Conservation (phyloP, 2,113 vertebrate species). For the Sakesphorus luctuosus region DNA sequence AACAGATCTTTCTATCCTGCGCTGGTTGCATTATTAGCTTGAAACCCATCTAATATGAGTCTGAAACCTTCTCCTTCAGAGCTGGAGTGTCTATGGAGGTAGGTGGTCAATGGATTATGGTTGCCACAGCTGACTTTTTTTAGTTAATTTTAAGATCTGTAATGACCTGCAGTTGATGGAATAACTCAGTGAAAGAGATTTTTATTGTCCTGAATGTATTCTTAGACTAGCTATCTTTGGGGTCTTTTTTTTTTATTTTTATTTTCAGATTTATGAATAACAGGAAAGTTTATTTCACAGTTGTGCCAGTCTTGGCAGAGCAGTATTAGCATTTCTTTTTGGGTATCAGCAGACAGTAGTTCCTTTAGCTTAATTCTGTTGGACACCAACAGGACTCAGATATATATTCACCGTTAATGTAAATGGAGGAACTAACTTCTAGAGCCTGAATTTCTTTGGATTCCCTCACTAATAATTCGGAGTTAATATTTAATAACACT, state of each 20-base stretch:
- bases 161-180: not conserved
- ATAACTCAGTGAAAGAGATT: not conserved
- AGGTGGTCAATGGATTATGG: not conserved
- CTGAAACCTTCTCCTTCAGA: not conserved
- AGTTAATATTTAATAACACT: not conserved
- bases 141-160: not conserved
- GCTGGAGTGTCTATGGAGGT: not conserved
- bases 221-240: not conserved
- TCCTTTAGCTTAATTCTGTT: not conserved
- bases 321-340: not conserved
- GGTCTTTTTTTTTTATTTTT: not conserved
- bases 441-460: not conserved
- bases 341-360: not conserved
- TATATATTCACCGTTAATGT: not conserved
- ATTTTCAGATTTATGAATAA: not conserved
- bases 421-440: not conserved
- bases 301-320: not conserved
- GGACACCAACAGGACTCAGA: not conserved
- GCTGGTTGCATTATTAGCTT: not conserved
- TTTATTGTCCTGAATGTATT: not conserved
- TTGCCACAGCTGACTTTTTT: not conserved
- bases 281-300: not conserved
- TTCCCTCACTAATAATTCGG: not conserved
- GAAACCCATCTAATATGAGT: not conserved
- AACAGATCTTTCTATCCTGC: not conserved